These are phyloP conservation scores for Eupeodes latifasciatus DNA, from an alignment of 2,888 invertebrate species.

Conservation along the genomic window DNA sequence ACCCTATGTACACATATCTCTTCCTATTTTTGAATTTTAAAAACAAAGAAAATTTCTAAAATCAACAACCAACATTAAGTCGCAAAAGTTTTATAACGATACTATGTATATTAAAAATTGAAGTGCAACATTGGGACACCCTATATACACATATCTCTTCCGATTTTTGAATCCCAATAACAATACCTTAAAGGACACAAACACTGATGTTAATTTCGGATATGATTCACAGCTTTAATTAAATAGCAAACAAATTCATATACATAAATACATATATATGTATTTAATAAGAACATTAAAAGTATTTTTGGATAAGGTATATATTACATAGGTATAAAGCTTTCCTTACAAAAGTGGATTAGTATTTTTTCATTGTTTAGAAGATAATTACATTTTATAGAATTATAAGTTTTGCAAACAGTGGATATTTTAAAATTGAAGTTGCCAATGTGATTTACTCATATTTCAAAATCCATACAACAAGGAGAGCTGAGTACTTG, in stretches of 20 bases:
- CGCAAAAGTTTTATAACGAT: too few species aligned
- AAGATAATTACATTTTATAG: background rate
- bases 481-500: too few species aligned
- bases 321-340: background rate
- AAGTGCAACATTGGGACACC: too few species aligned
- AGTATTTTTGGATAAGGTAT: constrained; percentile 1
- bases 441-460: too few species aligned
- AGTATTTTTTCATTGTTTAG: background rate
- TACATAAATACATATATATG: too few species aligned
- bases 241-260: too few species aligned
- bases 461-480: too few species aligned
- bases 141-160: constrained; percentile 1
- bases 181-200: background rate
- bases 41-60: background rate
- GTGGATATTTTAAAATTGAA: background rate
- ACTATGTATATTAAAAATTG: too few species aligned
- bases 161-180: constrained; percentile 24
- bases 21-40: constrained; percentile 23
- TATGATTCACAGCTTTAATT: background rate
- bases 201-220: constrained; percentile 1
- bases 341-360: background rate
- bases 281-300: background rate
- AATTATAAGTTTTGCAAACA: background rate
- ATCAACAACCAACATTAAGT: too few species aligned
- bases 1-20: background rate